These are phyloP conservation scores for Gibbula magus DNA, from an alignment of 2,888 invertebrate genomes.

Conservation along the genomic window DNA sequence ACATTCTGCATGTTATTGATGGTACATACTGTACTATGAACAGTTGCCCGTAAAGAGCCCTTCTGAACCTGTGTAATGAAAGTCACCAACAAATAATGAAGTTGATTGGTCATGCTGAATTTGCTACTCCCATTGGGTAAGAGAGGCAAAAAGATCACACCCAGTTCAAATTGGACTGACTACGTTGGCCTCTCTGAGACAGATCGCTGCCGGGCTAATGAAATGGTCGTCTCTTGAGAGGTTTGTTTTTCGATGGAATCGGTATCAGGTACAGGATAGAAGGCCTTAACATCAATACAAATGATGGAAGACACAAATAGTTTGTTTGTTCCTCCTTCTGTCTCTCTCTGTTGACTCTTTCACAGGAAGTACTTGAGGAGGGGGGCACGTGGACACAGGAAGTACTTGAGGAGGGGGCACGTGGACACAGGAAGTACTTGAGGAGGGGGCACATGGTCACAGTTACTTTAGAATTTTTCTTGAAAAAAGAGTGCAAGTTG, in stretches of 20 bases:
- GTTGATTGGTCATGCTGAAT: background rate
- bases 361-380: background rate
- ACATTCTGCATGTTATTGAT: no score
- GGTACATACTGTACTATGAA: no score
- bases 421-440: no score
- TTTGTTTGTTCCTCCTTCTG: background rate
- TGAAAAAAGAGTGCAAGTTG: no score
- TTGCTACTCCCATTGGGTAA: slow-evolving; percentile 7
- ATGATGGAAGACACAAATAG: slow-evolving; percentile 14
- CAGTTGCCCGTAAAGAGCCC: no score
- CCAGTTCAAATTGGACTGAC: background rate
- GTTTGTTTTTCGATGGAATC: background rate
- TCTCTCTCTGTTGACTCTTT: background rate
- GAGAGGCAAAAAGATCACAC: background rate
- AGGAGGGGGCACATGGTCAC: no score
- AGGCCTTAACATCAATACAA: background rate
- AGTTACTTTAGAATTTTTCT: no score
- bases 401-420: no score
- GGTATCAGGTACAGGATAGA: slow-evolving; percentile 4
- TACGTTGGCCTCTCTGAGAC: background rate
- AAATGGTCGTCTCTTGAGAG: background rate
- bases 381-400: no score
- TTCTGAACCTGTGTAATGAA: no score
- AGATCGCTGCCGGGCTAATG: background rate
- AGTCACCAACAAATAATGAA: background rate